Evolutionary conservation across 2,888 invertebrate genomes (phyloP).

Genomic region (Meliscaeva auricollis): DNA sequence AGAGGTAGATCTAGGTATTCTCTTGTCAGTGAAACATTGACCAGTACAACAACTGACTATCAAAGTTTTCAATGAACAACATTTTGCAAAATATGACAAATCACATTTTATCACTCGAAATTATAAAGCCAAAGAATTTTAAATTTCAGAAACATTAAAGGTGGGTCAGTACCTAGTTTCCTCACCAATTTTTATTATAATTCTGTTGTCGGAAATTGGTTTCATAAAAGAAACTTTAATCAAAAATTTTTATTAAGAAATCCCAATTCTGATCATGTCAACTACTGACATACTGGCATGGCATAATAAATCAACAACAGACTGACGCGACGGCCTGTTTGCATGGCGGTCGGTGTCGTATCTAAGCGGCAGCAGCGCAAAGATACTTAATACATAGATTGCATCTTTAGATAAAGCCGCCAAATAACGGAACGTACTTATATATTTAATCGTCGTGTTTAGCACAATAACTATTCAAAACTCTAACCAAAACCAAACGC

Average conservation of each 20-base stretch:
- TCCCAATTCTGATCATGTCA: not conserved
- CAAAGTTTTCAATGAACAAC: too few relatives aligned
- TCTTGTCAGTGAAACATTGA: too few relatives aligned
- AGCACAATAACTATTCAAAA: conserved; percentile 31
- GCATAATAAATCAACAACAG: conserved; percentile 19
- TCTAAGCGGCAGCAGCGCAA: not conserved
- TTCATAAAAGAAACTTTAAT: too few relatives aligned
- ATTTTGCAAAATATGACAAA: too few relatives aligned
- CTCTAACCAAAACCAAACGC: not conserved
- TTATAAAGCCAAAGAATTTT: too few relatives aligned
- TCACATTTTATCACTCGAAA: too few relatives aligned
- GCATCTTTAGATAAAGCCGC: conserved; percentile 51
- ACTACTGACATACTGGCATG: conserved; percentile 14
- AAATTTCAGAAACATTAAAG: too few relatives aligned
- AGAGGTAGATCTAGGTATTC: too few relatives aligned
- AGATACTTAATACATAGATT: conserved; percentile 20
- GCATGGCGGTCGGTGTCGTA: not conserved
- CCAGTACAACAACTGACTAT: too few relatives aligned
- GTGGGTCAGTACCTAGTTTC: too few relatives aligned
- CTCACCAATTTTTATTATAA: too few relatives aligned
- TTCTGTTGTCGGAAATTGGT: too few relatives aligned
- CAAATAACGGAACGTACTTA: conserved; percentile 53
- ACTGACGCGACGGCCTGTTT: not conserved
- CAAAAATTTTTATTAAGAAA: not conserved
- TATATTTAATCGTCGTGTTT: conserved; percentile 44